Percentiles rank a stretch among this genome's conserved stretches.
These are phyloP conservation scores for human DNA, from an alignment of 2,113 vertebrate genomes.

Conservation along the genomic window DNA sequence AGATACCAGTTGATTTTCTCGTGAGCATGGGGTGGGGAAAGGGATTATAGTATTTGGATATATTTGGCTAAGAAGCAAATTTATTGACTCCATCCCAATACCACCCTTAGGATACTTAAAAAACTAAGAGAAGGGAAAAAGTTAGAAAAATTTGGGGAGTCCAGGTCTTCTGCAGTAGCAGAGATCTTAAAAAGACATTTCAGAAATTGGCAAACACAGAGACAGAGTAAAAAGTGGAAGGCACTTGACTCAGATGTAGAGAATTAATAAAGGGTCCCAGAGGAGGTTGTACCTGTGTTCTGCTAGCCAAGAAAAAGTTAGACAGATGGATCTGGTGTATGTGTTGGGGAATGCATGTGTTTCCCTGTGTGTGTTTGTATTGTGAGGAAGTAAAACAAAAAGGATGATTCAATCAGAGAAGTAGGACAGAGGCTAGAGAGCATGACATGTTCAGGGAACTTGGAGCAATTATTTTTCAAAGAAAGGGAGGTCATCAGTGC, in stretches of 20 bases:
- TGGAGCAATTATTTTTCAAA: not conserved
- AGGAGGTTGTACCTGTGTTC: not conserved
- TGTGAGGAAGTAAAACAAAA: not conserved
- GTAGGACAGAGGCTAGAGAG: not conserved
- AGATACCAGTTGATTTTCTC: not conserved
- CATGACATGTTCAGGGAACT: not conserved
- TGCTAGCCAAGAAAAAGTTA: not conserved
- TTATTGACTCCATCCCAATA: not conserved
- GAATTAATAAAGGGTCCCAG: not conserved
- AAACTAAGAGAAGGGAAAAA: not conserved
- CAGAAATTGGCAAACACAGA: not conserved
- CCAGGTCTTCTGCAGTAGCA: not conserved
- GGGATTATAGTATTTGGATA: too few relatives aligned
- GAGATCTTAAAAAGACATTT: not conserved
- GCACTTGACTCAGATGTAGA: not conserved
- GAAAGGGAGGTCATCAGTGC: not conserved
- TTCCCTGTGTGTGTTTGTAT: not conserved
- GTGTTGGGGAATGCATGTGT: not conserved
- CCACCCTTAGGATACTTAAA: not conserved
- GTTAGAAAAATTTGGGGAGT: not conserved
- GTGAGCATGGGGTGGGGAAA: not conserved
- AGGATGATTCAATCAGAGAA: not conserved
- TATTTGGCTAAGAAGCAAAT: not conserved
- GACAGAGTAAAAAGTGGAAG: not conserved
- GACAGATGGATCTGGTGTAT: not conserved